A percentile compares a stretch with the other conserved stretches of the same genome.
Evolutionary conservation across 2,888 invertebrate species (phyloP).

Genomic region (Cheiracanthium punctorium): DNA sequence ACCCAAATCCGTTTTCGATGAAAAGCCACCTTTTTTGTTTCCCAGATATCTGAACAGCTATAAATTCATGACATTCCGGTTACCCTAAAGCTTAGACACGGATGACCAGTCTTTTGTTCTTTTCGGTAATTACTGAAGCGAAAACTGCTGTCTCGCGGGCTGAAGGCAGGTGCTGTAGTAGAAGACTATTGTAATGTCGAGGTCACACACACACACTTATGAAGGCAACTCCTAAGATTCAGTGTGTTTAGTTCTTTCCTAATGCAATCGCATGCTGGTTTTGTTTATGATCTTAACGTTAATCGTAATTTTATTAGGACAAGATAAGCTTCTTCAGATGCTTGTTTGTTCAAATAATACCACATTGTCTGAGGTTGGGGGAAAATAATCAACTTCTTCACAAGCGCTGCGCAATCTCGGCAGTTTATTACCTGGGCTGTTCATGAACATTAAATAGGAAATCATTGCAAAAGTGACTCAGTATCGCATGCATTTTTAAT

Average conservation of each 20-base stretch:
- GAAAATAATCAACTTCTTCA: too few species aligned
- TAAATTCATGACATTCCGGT: constrained; percentile 16
- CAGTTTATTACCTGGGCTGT: too few species aligned
- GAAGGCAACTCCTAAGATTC: background rate
- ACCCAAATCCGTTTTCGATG: background rate
- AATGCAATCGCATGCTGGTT: background rate
- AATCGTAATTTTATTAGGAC: too few species aligned
- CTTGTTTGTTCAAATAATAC: too few species aligned
- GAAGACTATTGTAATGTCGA: constrained; percentile 18
- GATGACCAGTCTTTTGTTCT: constrained; percentile 36
- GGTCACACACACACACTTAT: constrained; percentile 18
- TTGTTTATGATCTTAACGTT: background rate
- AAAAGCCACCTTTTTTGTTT: constrained; percentile 12
- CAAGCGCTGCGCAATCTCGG: too few species aligned
- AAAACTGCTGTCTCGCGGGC: background rate
- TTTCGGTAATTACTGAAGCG: constrained; percentile 7
- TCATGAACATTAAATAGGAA: too few species aligned
- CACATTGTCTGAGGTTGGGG: too few species aligned
- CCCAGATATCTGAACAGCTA: background rate
- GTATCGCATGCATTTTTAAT: too few species aligned
- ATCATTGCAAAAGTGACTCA: too few species aligned
- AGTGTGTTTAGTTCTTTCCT: background rate
- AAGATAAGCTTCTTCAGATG: too few species aligned
- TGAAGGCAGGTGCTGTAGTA: constrained; percentile 3
- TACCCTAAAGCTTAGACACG: constrained; percentile 35